These are phyloP conservation scores for Chymomyza amoena DNA, from an alignment of 2,888 invertebrate species.

Conservation along the genomic window DNA sequence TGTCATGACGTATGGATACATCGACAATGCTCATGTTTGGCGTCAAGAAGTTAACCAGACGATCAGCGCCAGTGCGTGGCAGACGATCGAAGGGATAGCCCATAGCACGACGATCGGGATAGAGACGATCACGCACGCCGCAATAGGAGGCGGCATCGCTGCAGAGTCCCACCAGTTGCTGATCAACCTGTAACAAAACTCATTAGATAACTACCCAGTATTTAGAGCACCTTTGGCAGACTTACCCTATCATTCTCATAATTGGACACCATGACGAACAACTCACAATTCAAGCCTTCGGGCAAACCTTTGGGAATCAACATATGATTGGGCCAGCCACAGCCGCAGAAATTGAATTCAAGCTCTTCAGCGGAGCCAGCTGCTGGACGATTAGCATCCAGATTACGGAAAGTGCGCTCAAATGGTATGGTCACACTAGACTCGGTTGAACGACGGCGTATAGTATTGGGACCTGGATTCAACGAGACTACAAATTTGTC, in stretches of 20 bases:
- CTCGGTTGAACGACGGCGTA: slow-evolving; percentile 84
- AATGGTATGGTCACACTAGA: slow-evolving; percentile 91
- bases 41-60: slow-evolving; percentile 84
- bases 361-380: slow-evolving; percentile 80
- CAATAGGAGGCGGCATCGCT: slow-evolving; percentile 89
- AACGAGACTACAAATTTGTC: slow-evolving; percentile 85
- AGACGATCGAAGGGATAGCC: slow-evolving; percentile 92
- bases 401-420: slow-evolving; percentile 87
- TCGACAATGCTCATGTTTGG: slow-evolving; percentile 86
- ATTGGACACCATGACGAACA: slow-evolving; percentile 89
- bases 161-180: slow-evolving; percentile 80
- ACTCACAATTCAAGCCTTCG: slow-evolving; percentile 83
- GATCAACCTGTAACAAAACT: slow-evolving; percentile 66
- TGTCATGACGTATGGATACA: slow-evolving; percentile 82
- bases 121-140: slow-evolving; percentile 86
- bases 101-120: slow-evolving; percentile 90
- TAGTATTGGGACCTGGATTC: slow-evolving; percentile 83
- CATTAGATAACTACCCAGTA: too few relatives aligned
- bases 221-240: neutral
- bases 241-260: slow-evolving; percentile 82
- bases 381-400: slow-evolving; percentile 82
- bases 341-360: slow-evolving; percentile 90
- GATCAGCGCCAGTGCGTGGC: slow-evolving; percentile 81
- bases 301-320: slow-evolving; percentile 85
- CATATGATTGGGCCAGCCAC: slow-evolving; percentile 93